Base-by-base conservation (phyloP, 2,888 invertebrate genomes). In the Blastobasis lacticolella region DNA sequence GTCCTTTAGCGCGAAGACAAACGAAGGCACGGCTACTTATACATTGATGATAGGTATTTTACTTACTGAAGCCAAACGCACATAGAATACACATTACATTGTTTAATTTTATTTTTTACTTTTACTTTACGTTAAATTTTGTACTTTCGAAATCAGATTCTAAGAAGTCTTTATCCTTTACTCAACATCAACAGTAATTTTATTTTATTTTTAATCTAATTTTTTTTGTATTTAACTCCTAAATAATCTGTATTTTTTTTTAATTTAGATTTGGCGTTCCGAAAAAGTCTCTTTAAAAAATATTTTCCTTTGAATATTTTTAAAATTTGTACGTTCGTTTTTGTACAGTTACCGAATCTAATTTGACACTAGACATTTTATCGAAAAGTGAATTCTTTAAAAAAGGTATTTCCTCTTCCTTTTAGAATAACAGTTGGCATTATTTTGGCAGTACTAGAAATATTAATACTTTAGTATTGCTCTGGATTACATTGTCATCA, bases 381-480 rank as follows among this genome's bases (percentile, higher is more conserved):
- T 81, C 80, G 81, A 85, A 86, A 85, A 83, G 72, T 85, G 79
- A 78, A 81, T 81, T 23, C 23, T 8, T 73, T 71, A 73, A 78
- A 81, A 82, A 84, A 81, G 75, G 79, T 72, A 72, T 72, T 67
- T 70, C n/a, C 36, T 58, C 54, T 62, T 66, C 72, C 71, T 66
- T 78, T 80, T 78, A 84, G 75, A 84, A 85, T 86, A 88, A 23
- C 81, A 81, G 87, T 87, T 86, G 87, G 88, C 87, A 85, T 81
- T 75, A 75, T 77, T 83, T 87, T 87, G 88, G 87, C 88, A 88
- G 85, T 85, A 85, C 86, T 86, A 86, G 81, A 85, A 76, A 87
- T 78, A 87, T 84, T 77, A 86, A 87, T 86, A 87, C 82, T 85
- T 87, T 87, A 87, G 84, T 88, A 88, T 88, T 87, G 88, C 88